These are phyloP conservation scores for Rhabditoides inermis DNA, from an alignment of 2,888 invertebrate genomes.

Conservation along the genomic window DNA sequence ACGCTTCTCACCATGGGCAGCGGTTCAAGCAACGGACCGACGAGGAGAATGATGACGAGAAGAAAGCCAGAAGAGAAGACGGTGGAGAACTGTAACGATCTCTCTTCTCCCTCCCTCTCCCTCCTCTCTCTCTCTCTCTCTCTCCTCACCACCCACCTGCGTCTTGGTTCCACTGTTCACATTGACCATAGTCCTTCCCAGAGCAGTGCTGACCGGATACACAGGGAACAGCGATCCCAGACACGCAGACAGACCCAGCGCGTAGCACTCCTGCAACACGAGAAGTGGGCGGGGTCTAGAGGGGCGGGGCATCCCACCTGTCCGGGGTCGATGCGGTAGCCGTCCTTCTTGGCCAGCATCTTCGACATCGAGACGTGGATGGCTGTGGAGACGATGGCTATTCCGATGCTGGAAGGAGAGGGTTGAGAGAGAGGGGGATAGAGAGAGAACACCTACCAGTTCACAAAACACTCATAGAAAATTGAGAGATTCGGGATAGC, in stretches of 20 bases:
- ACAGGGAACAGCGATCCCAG: constrained; percentile 60
- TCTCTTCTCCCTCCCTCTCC: not conserved
- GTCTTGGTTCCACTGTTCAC: constrained; percentile 76
- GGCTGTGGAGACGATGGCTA: constrained; percentile 56
- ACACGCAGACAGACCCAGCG: constrained; percentile 60
- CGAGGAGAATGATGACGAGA: constrained; percentile 71
- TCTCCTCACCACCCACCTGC: constrained; percentile 56
- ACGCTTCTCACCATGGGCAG: constrained; percentile 64
- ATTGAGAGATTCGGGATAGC: not conserved
- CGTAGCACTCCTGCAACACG: constrained; percentile 29
- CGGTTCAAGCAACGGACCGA: constrained; percentile 77
- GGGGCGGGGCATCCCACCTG: no score
- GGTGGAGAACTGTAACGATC: constrained; percentile 62
- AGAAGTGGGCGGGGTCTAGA: no score
- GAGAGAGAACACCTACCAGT: constrained; percentile 33
- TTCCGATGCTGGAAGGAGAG: constrained; percentile 41
- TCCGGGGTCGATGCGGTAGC: constrained; percentile 56
- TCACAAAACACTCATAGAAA: not conserved
- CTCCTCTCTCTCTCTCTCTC: not conserved
- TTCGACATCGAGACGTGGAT: constrained; percentile 57
- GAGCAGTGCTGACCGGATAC: constrained; percentile 55
- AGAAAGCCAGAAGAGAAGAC: constrained; percentile 69
- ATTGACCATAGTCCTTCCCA: constrained; percentile 64
- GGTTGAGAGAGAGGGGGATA: constrained; percentile 39
- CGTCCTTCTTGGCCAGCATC: constrained; percentile 55